phyloP scores from a whole-genome alignment of 1,140 invertebrate species.

The Ips nitidus region DNA sequence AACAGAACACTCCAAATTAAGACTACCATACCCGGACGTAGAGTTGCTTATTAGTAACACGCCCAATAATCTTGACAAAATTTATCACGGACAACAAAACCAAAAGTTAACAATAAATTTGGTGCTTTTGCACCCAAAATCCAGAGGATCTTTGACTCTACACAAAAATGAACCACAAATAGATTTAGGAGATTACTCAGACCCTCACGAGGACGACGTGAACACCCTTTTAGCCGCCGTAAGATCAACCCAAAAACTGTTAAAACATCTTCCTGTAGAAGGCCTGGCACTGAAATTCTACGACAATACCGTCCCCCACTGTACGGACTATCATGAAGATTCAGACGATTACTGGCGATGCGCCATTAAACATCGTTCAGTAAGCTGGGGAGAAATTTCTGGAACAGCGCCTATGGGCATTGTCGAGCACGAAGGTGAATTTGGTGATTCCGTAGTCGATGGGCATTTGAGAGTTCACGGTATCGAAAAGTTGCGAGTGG shows the following conservation, averaged over 20 bases:
- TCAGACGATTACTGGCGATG: constrained; percentile 46
- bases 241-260: constrained; percentile 33
- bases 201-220: constrained; percentile 53
- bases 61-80: constrained; percentile 1
- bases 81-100: not conserved
- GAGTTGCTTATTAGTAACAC: constrained; percentile 49
- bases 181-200: constrained; percentile 64
- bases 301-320: constrained; percentile 35
- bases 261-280: constrained; percentile 36
- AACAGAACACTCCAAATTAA: constrained; percentile 47
- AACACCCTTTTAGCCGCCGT: constrained; percentile 41
- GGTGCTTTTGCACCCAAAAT: constrained; percentile 73
- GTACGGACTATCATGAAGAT: constrained; percentile 35
- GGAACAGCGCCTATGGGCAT: constrained; percentile 65
- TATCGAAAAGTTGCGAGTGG: constrained; percentile 63
- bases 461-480: constrained; percentile 53
- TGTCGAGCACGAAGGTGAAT: constrained; percentile 73
- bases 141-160: constrained; percentile 62
- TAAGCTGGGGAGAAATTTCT: constrained; percentile 8
- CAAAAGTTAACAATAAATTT: constrained; percentile 53
- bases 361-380: constrained; percentile 21
- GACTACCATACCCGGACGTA: constrained; percentile 58
- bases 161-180: constrained; percentile 63
- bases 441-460: constrained; percentile 53
- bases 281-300: constrained; percentile 34